Conservation (phyloP, 2,888 invertebrate genomes). For the Xanthorhoe spadicearia region DNA sequence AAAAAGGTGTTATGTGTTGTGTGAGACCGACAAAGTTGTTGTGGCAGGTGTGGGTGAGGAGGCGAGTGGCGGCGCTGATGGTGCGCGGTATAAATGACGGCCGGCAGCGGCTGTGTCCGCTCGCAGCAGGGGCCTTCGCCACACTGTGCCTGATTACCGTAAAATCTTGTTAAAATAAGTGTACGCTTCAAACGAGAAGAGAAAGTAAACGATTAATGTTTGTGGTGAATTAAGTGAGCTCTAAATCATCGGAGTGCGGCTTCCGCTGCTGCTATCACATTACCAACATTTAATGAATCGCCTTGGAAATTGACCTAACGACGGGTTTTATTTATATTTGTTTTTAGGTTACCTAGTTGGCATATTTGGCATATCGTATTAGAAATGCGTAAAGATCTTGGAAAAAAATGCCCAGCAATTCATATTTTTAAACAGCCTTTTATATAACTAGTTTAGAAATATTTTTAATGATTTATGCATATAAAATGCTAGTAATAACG, state of each 20-base stretch:
- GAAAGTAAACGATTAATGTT: conserved; percentile 50
- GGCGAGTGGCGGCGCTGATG: conserved; percentile 5
- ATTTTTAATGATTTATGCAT: neutral
- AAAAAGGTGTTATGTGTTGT: neutral
- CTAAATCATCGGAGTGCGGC: conserved; percentile 29
- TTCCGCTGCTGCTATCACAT: conserved; percentile 21
- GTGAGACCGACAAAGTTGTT: neutral
- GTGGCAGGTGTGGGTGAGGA: neutral
- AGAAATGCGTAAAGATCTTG: no score
- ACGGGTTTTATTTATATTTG: neutral
- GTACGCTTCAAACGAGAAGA: conserved; percentile 41
- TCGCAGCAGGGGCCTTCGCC: conserved; percentile 25
- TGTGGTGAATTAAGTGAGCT: conserved; percentile 35
- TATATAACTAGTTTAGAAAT: neutral
- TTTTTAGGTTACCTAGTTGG: no score
- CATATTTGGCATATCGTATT: no score
- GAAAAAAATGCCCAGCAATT: no score
- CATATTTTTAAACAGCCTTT: no score
- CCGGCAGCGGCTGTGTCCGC: neutral
- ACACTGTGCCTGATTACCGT: conserved; percentile 45
- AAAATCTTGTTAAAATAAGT: conserved; percentile 47
- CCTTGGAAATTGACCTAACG: conserved; percentile 9
- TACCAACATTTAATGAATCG: conserved; percentile 23
- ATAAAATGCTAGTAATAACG: conserved; percentile 21
- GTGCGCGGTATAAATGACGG: neutral